These are phyloP conservation scores for Globia sparganii DNA, from an alignment of 2,888 invertebrate genomes.

Conservation along the genomic window DNA sequence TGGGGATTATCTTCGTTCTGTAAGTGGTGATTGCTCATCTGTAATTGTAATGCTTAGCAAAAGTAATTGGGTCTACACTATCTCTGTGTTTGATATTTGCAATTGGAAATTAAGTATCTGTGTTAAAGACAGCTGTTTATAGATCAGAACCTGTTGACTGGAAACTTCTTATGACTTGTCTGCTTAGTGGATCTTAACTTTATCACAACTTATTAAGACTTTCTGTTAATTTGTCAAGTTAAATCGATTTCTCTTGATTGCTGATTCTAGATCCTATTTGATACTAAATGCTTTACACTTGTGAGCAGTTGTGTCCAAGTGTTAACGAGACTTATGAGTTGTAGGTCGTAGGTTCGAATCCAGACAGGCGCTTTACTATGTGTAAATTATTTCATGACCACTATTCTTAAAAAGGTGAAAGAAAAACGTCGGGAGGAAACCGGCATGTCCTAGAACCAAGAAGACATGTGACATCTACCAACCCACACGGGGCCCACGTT, in stretches of 20 bases:
- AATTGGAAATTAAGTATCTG: constrained; percentile 3
- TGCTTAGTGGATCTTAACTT: constrained; percentile 14
- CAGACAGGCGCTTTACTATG: not conserved
- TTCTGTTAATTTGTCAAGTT: constrained; percentile 12
- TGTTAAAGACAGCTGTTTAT: constrained; percentile 1
- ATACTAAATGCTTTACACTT: not conserved
- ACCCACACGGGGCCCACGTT: not conserved
- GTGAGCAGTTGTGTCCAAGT: not conserved
- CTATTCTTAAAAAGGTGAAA: not conserved
- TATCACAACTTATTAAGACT: not conserved
- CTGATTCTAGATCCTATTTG: not conserved
- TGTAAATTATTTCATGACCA: not conserved
- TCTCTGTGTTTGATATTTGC: constrained; percentile 32
- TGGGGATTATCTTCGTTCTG: constrained; percentile 18
- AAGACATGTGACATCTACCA: not conserved
- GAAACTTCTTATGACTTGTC: constrained; percentile 11
- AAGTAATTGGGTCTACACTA: constrained; percentile 29
- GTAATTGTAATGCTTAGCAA: constrained; percentile 33
- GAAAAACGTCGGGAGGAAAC: not conserved
- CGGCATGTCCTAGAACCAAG: not conserved
- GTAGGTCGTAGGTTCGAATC: not conserved
- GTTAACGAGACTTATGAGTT: not conserved
- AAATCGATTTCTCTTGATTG: not conserved
- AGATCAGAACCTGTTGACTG: constrained; percentile 25
- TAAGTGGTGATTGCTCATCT: constrained; percentile 48